These are phyloP conservation scores for Pristionchus exspectatus DNA, from an alignment of 2,888 invertebrate genomes.

Conservation along the genomic window DNA sequence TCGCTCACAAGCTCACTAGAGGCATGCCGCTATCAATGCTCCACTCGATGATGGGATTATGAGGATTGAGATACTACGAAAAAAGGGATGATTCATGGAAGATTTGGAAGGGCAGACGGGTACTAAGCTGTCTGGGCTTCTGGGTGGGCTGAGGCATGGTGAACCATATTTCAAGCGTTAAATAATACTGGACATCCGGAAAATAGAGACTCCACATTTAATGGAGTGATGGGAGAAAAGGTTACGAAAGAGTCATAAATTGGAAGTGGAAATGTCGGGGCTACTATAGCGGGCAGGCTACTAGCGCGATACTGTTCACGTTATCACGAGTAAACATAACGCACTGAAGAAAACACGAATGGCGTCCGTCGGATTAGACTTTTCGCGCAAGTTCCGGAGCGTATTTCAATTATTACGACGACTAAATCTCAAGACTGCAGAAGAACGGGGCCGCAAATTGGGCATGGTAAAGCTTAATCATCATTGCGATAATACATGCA, in stretches of 20 bases:
- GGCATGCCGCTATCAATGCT: slow-evolving; percentile 4
- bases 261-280: neutral
- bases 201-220: neutral
- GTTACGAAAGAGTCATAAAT: too few species aligned
- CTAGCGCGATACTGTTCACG: neutral
- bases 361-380: neutral
- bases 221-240: too few species aligned
- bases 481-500: neutral
- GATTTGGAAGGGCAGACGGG: neutral
- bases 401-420: too few species aligned
- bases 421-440: too few species aligned
- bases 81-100: neutral
- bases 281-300: neutral
- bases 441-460: too few species aligned
- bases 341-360: neutral
- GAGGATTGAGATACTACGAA: slow-evolving; percentile 26
- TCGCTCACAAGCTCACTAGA: neutral
- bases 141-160: neutral
- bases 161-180: neutral
- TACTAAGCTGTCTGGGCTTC: neutral
- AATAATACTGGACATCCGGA: neutral
- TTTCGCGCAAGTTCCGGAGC: neutral
- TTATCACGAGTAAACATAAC: neutral
- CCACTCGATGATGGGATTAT: neutral
- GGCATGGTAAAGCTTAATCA: neutral